Evolutionary conservation across 2,888 invertebrate species (phyloP).

Genomic region (Drosophila neonasuta): DNA sequence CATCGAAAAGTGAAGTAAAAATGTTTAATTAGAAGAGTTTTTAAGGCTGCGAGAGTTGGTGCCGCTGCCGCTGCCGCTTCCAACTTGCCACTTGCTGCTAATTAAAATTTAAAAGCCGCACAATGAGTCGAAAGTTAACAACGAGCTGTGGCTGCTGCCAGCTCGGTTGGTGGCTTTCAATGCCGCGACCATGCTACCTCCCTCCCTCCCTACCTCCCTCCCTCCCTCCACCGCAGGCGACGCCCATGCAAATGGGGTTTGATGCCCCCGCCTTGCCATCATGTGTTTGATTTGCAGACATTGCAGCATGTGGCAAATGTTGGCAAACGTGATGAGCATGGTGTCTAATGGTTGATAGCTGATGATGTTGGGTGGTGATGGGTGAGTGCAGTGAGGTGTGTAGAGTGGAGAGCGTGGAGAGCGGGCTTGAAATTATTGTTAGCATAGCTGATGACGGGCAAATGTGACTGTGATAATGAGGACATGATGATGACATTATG

Average conservation of each 20-base stretch:
- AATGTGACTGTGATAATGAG: constrained; percentile 31
- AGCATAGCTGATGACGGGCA: constrained; percentile 72
- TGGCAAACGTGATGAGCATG: constrained; percentile 39
- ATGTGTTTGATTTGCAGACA: constrained; percentile 36
- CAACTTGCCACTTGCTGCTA: constrained; percentile 65
- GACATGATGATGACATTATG: constrained; percentile 46
- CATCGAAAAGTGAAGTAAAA: constrained; percentile 44
- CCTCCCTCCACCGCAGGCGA: constrained; percentile 1
- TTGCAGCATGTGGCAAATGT: constrained; percentile 48
- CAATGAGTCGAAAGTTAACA: constrained; percentile 76
- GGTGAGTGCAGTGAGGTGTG: not conserved
- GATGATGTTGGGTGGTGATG: constrained; percentile 20
- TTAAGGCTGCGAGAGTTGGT: constrained; percentile 40
- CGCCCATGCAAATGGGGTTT: not conserved
- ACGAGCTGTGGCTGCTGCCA: constrained; percentile 44
- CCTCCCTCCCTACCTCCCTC: not conserved
- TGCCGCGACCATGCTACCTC: constrained; percentile 9
- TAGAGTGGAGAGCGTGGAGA: constrained; percentile 10
- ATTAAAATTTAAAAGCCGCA: constrained; percentile 78
- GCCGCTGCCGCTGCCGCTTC: constrained; percentile 39
- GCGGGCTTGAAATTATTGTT: constrained; percentile 67
- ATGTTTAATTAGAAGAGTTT: constrained; percentile 67
- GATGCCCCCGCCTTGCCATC: not conserved
- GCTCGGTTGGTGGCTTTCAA: not conserved
- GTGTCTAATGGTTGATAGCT: constrained; percentile 14